Base-by-base conservation (phyloP, 2,888 invertebrate genomes). In the Ptychoptera contaminata region DNA sequence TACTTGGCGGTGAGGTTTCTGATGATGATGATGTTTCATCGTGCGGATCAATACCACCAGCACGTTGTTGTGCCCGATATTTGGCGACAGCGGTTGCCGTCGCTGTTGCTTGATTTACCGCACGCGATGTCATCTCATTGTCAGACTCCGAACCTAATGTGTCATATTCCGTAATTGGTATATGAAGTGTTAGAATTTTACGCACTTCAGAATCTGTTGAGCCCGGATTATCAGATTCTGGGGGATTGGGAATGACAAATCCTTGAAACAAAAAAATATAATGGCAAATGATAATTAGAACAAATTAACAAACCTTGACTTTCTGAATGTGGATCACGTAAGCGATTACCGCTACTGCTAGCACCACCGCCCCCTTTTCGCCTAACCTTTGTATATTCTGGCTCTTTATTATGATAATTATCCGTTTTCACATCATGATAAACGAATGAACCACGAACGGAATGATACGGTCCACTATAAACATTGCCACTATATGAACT, bases 121-220 rank as follows among this genome's bases (percentile, higher is more conserved):
- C 75, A 46, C 80, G 82, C 60, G 77, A 75, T 54, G 76, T 76
- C 60, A 72, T 72, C 67, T 88, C 87, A 65, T 86, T 86, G 68
- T 81, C 81, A 64, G 79, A 80, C 63, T 80, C 81, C 61, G 79
- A 80, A 59, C 80, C 81, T 60, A 79, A 72, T 59, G 80, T 80
- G 73, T 88, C 88, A 74, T 88, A 87, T 73, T 87, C 88, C 77
- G 84, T 84, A 80, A 85, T 85, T 72, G 85, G 84, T 76, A 85
- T 81, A 78, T 85, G 85, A 71, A 85, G 81, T 67, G 84, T 83
- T 79, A 85, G 69, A 76, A 85, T 85, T 79, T 85, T 84, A 80
- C 84, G 84, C 73, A 85, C 84, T 77, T 88, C 87, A 70, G 87
- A 87, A 77, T 88, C 87, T 75, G 87, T 87, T 67, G 86, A 87